Evolutionary conservation across 2,888 invertebrate species (phyloP), one percentile per base, ranked within the genome.

Genomic region (Asteroscopus sphinx): DNA sequence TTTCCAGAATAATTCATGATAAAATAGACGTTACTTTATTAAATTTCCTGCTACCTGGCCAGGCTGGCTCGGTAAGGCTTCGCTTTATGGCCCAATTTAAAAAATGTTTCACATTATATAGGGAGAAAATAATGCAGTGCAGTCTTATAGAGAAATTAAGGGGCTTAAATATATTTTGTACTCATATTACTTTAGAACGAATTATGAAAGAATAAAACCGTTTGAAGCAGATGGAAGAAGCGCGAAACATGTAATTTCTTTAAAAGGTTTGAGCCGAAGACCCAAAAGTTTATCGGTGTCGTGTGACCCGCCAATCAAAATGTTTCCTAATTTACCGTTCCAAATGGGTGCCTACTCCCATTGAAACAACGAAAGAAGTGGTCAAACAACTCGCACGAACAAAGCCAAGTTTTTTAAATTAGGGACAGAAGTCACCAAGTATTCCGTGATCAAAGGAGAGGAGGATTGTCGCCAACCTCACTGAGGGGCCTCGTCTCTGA

Each of bases 51-150:
- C 84, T 80, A 77, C 83, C 78, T 83, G 81, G 82, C 81, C 86
- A 82, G 84, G 82, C 82, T 61, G 79, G 85, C 86, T 82, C 82
- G 80, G 81, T 78, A 79, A 85, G 83, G 83, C 86, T 87, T 82
- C 86, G 80, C 76, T 91, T 92, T 92, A 93, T 90, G 81, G 84
- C 83, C 82, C 88, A 90, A 88, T 92, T 82, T 88, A 88, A 91
- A 89, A 89, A 89, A 87, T 87, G 86, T 86, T 88, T 84, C 81
- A 86, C 85, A 85, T 90, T 89, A 88, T 87, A 86, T 84, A 82
- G 74, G 73, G 75, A 77, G 79, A 81, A 86, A 88, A 88, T 88
- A 88, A 89, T 87, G 85, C 82, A 86, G 80, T 83, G 77, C 75
- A 80, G 81, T 78, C 84, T 84, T 81, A 80, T 77, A 81, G 76